phyloP scores from a whole-genome alignment of 1,140 invertebrate genomes.

The Homarus americanus region DNA sequence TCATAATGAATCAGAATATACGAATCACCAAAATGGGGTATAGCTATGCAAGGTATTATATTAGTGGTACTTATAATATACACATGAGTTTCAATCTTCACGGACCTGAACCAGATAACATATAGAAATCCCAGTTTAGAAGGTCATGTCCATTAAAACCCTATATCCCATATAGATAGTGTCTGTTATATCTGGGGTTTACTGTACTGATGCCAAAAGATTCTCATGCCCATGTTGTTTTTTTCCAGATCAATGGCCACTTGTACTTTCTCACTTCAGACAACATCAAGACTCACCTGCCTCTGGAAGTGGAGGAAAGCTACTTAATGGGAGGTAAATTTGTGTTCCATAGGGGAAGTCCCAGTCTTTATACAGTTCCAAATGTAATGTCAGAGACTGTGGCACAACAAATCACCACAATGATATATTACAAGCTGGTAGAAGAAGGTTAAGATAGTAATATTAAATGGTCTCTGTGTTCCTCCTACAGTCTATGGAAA shows the following conservation, averaged over 20 bases:
- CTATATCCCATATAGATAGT: no score
- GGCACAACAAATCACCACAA: no score
- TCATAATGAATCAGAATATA: no score
- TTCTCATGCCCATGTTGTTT: neutral
- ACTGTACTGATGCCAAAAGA: neutral
- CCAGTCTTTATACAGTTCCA: slow-evolving; percentile 35
- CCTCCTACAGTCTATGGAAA: slow-evolving; percentile 16
- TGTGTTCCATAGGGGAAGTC: slow-evolving; percentile 47
- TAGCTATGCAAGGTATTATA: no score
- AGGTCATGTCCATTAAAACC: no score
- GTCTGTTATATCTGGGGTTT: no score
- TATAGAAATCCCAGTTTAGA: no score
- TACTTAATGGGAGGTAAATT: slow-evolving; percentile 19
- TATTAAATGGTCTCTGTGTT: slow-evolving; percentile 29
- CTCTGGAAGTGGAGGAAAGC: slow-evolving; percentile 24
- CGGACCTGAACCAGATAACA: no score
- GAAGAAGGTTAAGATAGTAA: neutral
- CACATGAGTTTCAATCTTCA: no score
- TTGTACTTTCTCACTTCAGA: slow-evolving; percentile 32
- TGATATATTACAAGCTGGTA: neutral
- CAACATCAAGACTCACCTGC: slow-evolving; percentile 7
- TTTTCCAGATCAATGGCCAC: slow-evolving; percentile 32
- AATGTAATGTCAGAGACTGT: neutral
- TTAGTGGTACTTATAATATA: no score
- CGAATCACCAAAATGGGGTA: no score